Evolutionary conservation across 92 coral and sea anemone species (phyloP), one percentile per base, ranked within the genome.

Genomic region (Muricea muricata): DNA sequence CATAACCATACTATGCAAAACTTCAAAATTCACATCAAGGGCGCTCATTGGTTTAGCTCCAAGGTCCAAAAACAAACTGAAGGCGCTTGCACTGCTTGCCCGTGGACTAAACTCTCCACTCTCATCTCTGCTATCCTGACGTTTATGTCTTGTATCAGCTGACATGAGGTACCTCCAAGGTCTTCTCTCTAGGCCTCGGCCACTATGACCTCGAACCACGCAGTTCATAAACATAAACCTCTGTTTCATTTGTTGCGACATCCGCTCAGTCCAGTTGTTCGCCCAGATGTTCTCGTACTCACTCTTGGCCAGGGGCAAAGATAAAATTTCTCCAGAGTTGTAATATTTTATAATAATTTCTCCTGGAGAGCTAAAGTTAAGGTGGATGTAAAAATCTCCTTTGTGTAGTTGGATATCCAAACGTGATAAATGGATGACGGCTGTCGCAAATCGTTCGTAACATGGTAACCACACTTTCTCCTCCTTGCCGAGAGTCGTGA

Each of bases 111-210:
- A 10, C 18, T 33, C 80, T 37, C 39, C 65, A 74, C 50, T 42
- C 24, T 18, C 35, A 12, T 84, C 58, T 17, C 14, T 65, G 39
- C 25, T 46, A 13, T 54, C 73, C 15, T 15, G 41, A 4, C 45
- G 9, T 30, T 21, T 48, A 10, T 54, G 33, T 1, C 65, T 32
- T 73, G 23, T 35, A 31, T 52, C 55, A 32, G 61, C 81, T 81
- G 94, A 87, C 99, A 96, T 96, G 45, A 96, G 72, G 76, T 96
- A 96, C 25, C 99, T 88, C 99, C 99, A 96, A 0, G 99, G 99
- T 9, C 99, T 73, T 87, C 94, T 90, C 74, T 93, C 99, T n/a
- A 91, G 50, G 12, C 83, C 71, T 39, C 85, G 83, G 47, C 97
- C 93, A 6, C 86, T 85, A 77, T 92, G 89, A 47, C 93, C 89